These are phyloP conservation scores for Oscheius sp. DNA, from an alignment of 2,888 invertebrate genomes.

Conservation along the genomic window DNA sequence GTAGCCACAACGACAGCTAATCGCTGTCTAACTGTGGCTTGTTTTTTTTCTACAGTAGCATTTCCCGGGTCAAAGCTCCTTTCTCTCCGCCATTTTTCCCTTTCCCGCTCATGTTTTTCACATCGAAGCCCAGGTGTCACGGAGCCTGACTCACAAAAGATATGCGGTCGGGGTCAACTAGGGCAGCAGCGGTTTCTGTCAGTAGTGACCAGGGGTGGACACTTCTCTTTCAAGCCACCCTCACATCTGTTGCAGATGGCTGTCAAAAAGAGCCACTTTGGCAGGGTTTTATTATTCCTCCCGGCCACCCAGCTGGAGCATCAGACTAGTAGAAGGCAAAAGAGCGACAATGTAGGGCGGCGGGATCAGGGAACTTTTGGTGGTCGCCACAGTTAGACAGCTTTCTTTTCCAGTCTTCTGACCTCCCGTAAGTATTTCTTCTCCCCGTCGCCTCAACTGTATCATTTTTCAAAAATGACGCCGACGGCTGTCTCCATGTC, in stretches of 20 bases:
- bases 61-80: neutral
- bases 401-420: too few species aligned
- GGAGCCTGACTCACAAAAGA: too few species aligned
- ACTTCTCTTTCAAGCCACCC: neutral
- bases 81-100: neutral
- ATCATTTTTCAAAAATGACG: too few species aligned
- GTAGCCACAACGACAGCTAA: too few species aligned
- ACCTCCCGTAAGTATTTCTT: too few species aligned
- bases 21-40: too few species aligned
- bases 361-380: too few species aligned
- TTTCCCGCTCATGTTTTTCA: conserved; percentile 1
- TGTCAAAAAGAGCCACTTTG: conserved; percentile 25
- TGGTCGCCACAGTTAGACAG: too few species aligned
- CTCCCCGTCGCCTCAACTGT: too few species aligned
- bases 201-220: neutral
- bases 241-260: conserved; percentile 33
- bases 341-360: neutral
- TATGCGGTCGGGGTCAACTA: too few species aligned
- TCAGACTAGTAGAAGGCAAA: neutral
- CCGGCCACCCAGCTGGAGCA: conserved; percentile 20
- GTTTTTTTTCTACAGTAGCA: neutral
- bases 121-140: too few species aligned
- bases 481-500: too few species aligned
- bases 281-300: conserved; percentile 27
- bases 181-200: neutral